A percentile compares a stretch with the other conserved stretches of the same genome.
phyloP scores from a whole-genome alignment of 2,888 invertebrate genomes.

The Eilema sororculum region DNA sequence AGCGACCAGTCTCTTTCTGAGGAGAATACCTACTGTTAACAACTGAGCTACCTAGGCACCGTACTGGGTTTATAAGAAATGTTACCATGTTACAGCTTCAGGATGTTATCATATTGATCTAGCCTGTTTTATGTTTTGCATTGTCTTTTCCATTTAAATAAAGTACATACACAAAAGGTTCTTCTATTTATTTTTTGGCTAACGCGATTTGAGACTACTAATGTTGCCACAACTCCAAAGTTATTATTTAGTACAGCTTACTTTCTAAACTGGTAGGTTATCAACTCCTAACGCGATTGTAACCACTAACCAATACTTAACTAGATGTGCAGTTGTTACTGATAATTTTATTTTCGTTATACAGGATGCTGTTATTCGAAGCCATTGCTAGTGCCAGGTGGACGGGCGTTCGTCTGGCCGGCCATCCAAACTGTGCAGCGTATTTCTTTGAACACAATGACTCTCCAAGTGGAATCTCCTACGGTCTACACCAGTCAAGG shows the following conservation, averaged over 20 bases:
- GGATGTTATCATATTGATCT: too few species aligned
- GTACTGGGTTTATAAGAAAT: too few species aligned
- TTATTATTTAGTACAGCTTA: background rate
- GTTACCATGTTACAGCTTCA: too few species aligned
- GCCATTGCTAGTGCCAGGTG: constrained; percentile 97
- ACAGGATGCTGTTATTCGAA: constrained; percentile 98
- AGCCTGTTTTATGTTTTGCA: too few species aligned
- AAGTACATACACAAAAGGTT: too few species aligned
- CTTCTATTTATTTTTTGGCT: too few species aligned
- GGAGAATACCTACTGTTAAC: too few species aligned
- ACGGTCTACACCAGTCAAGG: constrained; percentile 98
- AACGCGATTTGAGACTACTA: background rate
- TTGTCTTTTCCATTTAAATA: too few species aligned
- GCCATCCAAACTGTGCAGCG: constrained; percentile 95
- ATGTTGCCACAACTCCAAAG: background rate
- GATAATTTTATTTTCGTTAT: constrained; percentile 29
- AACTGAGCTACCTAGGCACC: too few species aligned
- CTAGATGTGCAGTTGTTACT: background rate
- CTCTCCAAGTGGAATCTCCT: constrained; percentile 97
- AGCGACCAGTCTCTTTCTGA: too few species aligned
- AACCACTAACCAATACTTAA: background rate
- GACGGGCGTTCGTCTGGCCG: constrained; percentile 99
- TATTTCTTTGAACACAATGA: constrained; percentile 98
- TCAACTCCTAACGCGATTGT: background rate
- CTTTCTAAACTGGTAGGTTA: too few species aligned